phyloP scores from a whole-genome alignment of 2,797 vertebrate species.

The Pseudochirops corinnae region DNA sequence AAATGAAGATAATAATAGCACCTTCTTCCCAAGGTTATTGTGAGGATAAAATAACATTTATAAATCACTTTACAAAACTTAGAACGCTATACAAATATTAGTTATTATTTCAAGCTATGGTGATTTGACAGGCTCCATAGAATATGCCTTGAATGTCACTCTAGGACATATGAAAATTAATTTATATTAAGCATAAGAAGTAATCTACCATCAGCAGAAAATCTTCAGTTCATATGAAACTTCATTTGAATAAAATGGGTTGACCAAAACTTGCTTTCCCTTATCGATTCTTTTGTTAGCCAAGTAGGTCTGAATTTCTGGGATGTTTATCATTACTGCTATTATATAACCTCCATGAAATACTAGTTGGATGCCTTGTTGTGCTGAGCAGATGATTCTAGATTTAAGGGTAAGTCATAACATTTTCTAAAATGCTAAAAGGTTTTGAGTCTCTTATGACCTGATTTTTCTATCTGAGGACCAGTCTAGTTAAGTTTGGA shows the following conservation, averaged over 20 bases:
- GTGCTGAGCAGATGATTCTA: background rate
- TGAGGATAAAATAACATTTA: background rate
- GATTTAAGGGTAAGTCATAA: background rate
- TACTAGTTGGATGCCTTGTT: background rate
- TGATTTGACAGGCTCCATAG: background rate
- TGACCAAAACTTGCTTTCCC: background rate
- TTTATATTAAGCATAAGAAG: background rate
- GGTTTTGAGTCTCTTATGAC: background rate
- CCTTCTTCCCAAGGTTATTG: background rate
- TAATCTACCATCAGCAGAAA: background rate
- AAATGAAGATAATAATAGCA: background rate
- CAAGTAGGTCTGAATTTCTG: constrained; percentile 8
- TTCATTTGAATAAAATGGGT: constrained; percentile 30
- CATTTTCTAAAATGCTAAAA: background rate
- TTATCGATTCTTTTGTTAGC: constrained; percentile 8
- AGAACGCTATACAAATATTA: background rate
- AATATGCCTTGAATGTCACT: background rate
- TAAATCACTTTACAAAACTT: background rate
- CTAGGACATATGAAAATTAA: background rate
- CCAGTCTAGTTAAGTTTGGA: background rate
- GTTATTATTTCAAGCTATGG: background rate
- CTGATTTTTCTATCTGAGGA: background rate
- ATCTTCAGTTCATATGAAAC: background rate
- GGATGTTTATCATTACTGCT: background rate
- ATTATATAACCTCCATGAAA: background rate